These are phyloP conservation scores for Trachythela sp. DNA, from an alignment of 64 coral and sea anemone genomes.

Conservation along the genomic window DNA sequence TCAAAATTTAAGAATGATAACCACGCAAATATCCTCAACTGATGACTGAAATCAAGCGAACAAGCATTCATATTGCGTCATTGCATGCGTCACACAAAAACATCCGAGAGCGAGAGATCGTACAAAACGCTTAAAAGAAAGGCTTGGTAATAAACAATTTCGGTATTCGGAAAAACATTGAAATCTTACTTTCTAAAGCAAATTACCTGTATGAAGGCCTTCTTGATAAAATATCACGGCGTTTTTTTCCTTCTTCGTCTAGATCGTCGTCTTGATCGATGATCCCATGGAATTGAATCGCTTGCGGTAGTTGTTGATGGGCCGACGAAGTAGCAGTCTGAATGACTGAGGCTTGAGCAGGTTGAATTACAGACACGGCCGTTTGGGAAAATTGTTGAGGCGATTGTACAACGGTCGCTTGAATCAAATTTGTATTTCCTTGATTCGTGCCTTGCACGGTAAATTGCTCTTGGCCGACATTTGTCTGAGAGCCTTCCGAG, in stretches of 20 bases:
- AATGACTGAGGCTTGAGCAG: conserved; percentile 17
- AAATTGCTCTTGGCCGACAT: not conserved
- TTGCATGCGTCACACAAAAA: conserved; percentile 12
- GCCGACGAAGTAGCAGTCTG: not conserved
- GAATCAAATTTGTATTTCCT: not conserved
- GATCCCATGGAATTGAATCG: not conserved
- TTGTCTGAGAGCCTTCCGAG: not conserved
- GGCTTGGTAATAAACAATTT: not conserved
- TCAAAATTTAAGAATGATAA: not conserved
- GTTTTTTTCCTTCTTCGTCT: conserved; percentile 11
- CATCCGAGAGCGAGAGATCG: not conserved
- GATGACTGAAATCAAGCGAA: conserved; percentile 20
- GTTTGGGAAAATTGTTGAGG: conserved; percentile 6
- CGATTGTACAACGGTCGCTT: not conserved
- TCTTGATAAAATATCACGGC: conserved; percentile 16
- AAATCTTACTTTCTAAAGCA: not conserved
- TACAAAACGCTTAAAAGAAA: not conserved
- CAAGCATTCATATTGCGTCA: conserved; percentile 12
- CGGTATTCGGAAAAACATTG: too few species aligned
- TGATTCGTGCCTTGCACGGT: not conserved
- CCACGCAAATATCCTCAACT: not conserved
- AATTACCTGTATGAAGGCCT: not conserved
- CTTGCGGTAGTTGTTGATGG: conserved; percentile 1
- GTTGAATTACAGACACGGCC: conserved; percentile 19
- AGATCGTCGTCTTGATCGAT: not conserved